Evolutionary conservation across 2,888 invertebrate genomes (phyloP).

Genomic region (Dicyrtoma fusca): DNA sequence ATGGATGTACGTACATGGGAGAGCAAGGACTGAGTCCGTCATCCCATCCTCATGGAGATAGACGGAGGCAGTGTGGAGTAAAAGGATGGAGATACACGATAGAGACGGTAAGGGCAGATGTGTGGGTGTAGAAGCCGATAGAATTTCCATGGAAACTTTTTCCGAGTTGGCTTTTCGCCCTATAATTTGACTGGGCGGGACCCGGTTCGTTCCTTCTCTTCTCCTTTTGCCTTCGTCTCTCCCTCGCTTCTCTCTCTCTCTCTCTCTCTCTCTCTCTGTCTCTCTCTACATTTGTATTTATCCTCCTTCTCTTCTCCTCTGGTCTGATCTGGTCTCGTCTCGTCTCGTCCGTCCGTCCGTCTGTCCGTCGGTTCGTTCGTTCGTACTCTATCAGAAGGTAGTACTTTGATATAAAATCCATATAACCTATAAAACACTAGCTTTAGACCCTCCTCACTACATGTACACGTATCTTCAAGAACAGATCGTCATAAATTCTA

Average conservation of each 20-base stretch:
- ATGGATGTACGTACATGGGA: neutral
- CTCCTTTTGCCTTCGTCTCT: constrained; percentile 38
- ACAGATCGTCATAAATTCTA: no score
- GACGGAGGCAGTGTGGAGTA: constrained; percentile 16
- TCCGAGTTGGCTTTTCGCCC: constrained; percentile 55
- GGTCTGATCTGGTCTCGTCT: no score
- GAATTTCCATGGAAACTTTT: constrained; percentile 57
- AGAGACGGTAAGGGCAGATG: constrained; percentile 46
- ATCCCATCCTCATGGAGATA: constrained; percentile 7
- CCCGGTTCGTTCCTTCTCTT: constrained; percentile 47
- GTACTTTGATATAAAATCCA: constrained; percentile 7
- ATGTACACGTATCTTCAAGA: no score
- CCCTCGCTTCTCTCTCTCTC: constrained; percentile 10
- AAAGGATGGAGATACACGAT: neutral
- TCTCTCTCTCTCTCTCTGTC: constrained; percentile 7
- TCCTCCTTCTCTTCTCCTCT: neutral
- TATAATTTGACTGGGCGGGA: constrained; percentile 57
- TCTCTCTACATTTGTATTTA: constrained; percentile 9
- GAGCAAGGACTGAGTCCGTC: neutral
- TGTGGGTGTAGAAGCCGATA: constrained; percentile 55
- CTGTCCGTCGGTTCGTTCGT: no score
- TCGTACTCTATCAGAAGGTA: no score
- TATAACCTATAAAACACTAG: no score
- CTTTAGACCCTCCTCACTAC: no score
- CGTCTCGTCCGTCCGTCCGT: no score